Conservation (phyloP, 1,140 invertebrate genomes). For the Conus betulinus region DNA sequence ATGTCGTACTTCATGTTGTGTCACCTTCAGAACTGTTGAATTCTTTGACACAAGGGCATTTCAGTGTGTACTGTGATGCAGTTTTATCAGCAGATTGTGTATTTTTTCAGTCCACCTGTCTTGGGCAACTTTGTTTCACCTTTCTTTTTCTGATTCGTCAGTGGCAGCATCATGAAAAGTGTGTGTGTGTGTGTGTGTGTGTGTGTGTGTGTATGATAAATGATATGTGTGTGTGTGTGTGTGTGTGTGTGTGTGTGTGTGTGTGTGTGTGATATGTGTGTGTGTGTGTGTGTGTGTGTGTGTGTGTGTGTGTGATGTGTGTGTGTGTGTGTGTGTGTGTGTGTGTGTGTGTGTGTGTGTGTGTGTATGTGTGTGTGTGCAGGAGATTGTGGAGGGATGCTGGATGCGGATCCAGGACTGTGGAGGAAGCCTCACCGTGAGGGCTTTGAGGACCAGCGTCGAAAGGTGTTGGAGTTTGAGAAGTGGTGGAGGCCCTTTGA, state of each 20-base stretch:
- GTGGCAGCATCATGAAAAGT: too few species aligned
- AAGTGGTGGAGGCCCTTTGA: constrained; percentile 83
- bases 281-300: neutral
- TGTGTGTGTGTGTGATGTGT: neutral
- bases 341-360: neutral
- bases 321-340: neutral
- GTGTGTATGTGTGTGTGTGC: neutral
- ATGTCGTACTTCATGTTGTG: too few species aligned
- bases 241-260: neutral
- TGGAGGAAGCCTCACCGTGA: constrained; percentile 90
- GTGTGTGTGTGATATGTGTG: neutral
- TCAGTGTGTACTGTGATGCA: too few species aligned
- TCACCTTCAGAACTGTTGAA: too few species aligned
- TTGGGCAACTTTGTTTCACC: too few species aligned
- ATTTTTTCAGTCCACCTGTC: too few species aligned
- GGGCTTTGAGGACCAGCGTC: constrained; percentile 83
- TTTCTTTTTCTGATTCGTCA: too few species aligned
- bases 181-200: neutral
- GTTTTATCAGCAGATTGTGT: too few species aligned
- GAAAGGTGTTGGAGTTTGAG: constrained; percentile 83
- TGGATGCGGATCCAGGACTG: constrained; percentile 88
- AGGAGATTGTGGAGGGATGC: constrained; percentile 95
- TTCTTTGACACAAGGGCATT: too few species aligned
- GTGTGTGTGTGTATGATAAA: neutral
- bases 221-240: neutral